These are phyloP conservation scores for Tipula helvola DNA, from an alignment of 2,888 invertebrate species.

Conservation along the genomic window DNA sequence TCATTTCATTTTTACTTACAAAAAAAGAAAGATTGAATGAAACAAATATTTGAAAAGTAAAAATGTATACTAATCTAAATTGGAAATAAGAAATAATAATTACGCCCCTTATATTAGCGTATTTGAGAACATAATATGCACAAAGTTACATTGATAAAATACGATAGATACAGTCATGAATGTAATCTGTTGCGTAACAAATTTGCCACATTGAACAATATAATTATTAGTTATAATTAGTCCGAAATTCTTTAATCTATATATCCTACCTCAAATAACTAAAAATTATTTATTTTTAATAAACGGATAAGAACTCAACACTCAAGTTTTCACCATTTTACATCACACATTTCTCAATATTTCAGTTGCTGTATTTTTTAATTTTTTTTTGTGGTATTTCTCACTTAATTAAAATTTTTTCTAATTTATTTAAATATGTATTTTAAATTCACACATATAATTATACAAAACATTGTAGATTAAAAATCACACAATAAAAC, in stretches of 20 bases:
- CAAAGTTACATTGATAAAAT: background rate
- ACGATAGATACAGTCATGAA: background rate
- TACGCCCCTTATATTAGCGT: background rate
- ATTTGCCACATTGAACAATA: background rate
- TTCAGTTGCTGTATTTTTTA: background rate
- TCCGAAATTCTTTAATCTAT: background rate
- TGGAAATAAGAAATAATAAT: background rate
- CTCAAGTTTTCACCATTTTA: background rate
- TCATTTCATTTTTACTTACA: background rate
- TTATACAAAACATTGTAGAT: background rate
- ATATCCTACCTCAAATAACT: background rate
- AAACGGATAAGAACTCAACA: background rate
- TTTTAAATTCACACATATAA: background rate
- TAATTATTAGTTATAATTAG: background rate
- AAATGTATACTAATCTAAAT: background rate
- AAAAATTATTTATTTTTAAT: background rate
- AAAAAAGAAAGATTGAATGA: background rate
- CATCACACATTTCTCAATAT: background rate
- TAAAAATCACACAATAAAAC: background rate
- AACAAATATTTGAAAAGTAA: background rate
- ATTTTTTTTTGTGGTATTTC: background rate
- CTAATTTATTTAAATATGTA: background rate
- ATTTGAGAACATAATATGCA: background rate
- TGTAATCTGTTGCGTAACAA: background rate
- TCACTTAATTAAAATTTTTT: background rate